Percentiles rank a stretch among this genome's conserved stretches.
These are phyloP conservation scores for Scalopus aquaticus DNA, from an alignment of 2,113 vertebrate species.

Conservation along the genomic window DNA sequence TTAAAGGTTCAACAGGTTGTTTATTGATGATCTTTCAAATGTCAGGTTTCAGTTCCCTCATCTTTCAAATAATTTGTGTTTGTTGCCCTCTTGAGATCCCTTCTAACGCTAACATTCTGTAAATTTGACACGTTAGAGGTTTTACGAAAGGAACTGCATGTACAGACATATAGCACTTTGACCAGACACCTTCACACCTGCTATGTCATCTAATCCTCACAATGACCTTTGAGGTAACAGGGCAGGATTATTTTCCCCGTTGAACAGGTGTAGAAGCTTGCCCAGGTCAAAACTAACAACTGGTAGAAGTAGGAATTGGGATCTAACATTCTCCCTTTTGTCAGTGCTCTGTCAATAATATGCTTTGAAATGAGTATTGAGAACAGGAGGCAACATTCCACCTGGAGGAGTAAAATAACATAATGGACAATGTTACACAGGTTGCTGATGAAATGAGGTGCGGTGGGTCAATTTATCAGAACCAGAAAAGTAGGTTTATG, in stretches of 20 bases:
- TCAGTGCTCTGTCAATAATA: neutral
- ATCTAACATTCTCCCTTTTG: neutral
- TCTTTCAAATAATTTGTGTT: neutral
- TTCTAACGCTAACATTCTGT: neutral
- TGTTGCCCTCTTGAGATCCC: neutral
- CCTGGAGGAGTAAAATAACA: neutral
- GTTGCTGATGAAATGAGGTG: neutral
- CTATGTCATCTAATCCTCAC: neutral
- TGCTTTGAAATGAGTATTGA: neutral
- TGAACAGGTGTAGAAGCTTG: neutral
- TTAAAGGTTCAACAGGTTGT: neutral
- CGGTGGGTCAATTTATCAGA: neutral
- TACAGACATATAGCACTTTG: neutral
- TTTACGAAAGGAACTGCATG: neutral
- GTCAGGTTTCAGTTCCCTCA: neutral
- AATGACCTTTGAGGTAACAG: neutral
- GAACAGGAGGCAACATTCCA: neutral
- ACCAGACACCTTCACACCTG: neutral
- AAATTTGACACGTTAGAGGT: neutral
- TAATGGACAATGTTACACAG: neutral
- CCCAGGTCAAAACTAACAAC: neutral
- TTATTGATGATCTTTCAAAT: neutral
- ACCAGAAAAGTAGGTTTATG: neutral
- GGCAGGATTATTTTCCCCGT: neutral
- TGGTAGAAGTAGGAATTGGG: neutral